Evolutionary conservation across 2,797 vertebrate species (phyloP), one percentile per base, ranked within the genome.

Genomic region (Myotis myotis): DNA sequence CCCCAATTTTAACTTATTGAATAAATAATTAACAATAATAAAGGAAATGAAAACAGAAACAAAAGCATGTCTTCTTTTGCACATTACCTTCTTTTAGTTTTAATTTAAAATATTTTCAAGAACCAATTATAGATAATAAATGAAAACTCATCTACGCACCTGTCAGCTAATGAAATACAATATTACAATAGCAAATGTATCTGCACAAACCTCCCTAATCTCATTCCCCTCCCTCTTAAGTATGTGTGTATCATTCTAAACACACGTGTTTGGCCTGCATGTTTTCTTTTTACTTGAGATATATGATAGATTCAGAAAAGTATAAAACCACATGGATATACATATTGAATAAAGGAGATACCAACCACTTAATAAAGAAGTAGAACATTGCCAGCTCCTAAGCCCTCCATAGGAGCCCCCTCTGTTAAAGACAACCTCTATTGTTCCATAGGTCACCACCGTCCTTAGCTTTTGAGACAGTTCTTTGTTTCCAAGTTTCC

Each of bases 21-120:
- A 51, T 91, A 88, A 89, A 74, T 92, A 51, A 51, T 93, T 72
- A 72, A 70, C 19, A 78, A 4, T 89, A 79, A 51, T 66, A 38
- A 78, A 79, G 25, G 38, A 89, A 68, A 20, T 87, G 19, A 86
- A 87, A 92, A 74, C 16, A 60, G 51, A 30, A 64, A 55, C 51
- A 75, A 74, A 68, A 72, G 22, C 22, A 47, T 17, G n/a, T 60
- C 33, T 68, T 78, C 44, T 60, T 74, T 90, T 78, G n/a, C 85
- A 33, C 20, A 36, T 74, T 68, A 57, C 36, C 19, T 76, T 76
- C 38, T 82, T 90, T 89, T 75, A 75, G 49, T 76, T 91, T 82
- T 87, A 70, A 82, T 76, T 85, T 84, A 78, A 82, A 93, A 71
- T 82, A 64, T 82, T 87, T 62, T 82, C 47, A 47, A 93, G 64